Percentiles rank a stretch among this genome's conserved stretches.
phyloP scores from a whole-genome alignment of 2,113 vertebrate genomes.

The Equus przewalskii region DNA sequence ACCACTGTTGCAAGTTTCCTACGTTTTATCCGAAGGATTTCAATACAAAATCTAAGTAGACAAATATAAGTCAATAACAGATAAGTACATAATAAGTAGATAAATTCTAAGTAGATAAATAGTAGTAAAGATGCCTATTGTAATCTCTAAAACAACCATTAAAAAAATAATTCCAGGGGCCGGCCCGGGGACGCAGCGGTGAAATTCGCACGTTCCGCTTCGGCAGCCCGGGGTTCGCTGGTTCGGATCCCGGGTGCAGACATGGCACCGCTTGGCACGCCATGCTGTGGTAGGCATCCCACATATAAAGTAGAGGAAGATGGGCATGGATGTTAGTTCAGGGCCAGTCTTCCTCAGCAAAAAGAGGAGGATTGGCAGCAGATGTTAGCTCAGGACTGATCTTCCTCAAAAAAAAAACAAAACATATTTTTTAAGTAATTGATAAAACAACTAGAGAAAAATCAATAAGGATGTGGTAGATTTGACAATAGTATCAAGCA shows the following conservation, averaged over 20 bases:
- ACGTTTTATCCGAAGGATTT: slow-evolving; percentile 6
- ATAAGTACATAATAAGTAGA: background rate
- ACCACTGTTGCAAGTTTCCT: background rate
- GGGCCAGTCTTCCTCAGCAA: no score
- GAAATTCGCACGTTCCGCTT: no score
- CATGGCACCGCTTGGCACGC: no score
- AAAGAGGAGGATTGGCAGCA: no score
- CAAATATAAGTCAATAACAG: background rate
- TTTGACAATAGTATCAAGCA: background rate
- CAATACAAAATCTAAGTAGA: background rate
- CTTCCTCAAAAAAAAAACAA: no score
- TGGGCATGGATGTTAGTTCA: no score
- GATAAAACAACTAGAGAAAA: background rate
- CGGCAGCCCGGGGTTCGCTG: no score
- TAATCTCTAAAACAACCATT: background rate
- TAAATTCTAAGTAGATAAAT: background rate
- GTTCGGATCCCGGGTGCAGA: no score
- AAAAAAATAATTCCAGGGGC: background rate
- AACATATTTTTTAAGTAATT: background rate
- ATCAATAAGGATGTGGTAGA: background rate
- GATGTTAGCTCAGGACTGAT: no score
- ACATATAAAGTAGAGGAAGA: no score
- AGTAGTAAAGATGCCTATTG: background rate
- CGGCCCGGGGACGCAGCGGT: no score
- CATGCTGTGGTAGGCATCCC: no score